Percentiles rank a stretch among this genome's conserved stretches.
Evolutionary conservation across 2,888 invertebrate species (phyloP).

Genomic region (Cataglyphis cursor): DNA sequence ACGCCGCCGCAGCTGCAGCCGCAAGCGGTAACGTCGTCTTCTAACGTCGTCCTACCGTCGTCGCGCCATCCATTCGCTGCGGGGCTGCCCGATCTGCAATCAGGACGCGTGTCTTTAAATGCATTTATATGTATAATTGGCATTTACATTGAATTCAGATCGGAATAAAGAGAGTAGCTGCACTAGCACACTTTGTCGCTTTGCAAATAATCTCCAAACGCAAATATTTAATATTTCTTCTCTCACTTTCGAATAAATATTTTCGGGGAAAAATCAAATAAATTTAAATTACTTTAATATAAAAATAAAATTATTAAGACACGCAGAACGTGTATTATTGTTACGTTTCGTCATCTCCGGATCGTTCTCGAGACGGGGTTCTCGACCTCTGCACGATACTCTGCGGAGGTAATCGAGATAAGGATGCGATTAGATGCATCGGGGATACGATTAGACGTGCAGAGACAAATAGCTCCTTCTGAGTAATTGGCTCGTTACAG

Average conservation of each 20-base stretch:
- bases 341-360: background rate
- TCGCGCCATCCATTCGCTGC: constrained; percentile 69
- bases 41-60: constrained; percentile 73
- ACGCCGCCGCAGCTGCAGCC: constrained; percentile 81
- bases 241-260: too few relatives aligned
- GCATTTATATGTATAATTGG: background rate
- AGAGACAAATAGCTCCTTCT: constrained; percentile 57
- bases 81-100: constrained; percentile 57
- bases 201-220: too few relatives aligned
- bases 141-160: background rate
- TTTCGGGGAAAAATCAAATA: background rate
- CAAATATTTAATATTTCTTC: too few relatives aligned
- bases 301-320: background rate
- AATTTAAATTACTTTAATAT: background rate
- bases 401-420: constrained; percentile 2
- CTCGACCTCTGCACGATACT: background rate
- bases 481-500: constrained; percentile 45
- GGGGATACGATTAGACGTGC: constrained; percentile 52
- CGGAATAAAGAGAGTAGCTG: too few relatives aligned
- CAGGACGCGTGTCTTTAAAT: background rate
- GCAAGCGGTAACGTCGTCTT: constrained; percentile 77
- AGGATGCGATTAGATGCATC: constrained; percentile 24
- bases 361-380: background rate
- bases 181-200: too few relatives aligned
- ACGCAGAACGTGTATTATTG: background rate